phyloP scores from a whole-genome alignment of 2,888 invertebrate species.

The Brachypterus glaber region DNA sequence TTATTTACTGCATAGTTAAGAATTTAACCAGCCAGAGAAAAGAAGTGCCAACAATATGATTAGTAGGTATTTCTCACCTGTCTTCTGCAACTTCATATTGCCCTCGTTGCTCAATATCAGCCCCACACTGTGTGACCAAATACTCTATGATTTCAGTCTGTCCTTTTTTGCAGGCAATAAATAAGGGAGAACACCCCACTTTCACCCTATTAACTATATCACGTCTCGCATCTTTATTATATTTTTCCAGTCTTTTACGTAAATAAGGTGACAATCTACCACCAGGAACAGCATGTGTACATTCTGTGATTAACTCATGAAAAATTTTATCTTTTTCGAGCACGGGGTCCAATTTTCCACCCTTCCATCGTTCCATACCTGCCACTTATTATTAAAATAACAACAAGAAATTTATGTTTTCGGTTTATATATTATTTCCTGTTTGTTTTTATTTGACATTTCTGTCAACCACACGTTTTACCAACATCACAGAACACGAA shows the following conservation, averaged over 20 bases:
- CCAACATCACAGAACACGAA: too few species aligned
- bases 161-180: conserved; percentile 68
- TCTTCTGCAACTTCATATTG: conserved; percentile 79
- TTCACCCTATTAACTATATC: conserved; percentile 59
- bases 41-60: too few species aligned
- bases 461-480: too few species aligned
- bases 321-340: conserved; percentile 46
- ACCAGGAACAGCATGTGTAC: conserved; percentile 57
- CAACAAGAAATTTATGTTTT: too few species aligned
- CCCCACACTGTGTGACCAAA: conserved; percentile 69
- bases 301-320: conserved; percentile 56
- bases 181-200: conserved; percentile 74
- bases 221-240: conserved; percentile 51
- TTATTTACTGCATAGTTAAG: too few species aligned
- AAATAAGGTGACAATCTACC: conserved; percentile 52
- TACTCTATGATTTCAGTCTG: conserved; percentile 79
- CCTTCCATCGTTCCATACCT: too few species aligned
- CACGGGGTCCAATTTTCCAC: conserved; percentile 32
- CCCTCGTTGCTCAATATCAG: conserved; percentile 79
- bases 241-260: conserved; percentile 47
- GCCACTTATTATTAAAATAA: too few species aligned
- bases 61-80: too few species aligned
- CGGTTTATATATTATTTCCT: too few species aligned
- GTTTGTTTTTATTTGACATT: too few species aligned
- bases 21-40: too few species aligned